Conservation (phyloP, 92 coral and sea anemone genomes). For the Parazoanthus atlanticus region DNA sequence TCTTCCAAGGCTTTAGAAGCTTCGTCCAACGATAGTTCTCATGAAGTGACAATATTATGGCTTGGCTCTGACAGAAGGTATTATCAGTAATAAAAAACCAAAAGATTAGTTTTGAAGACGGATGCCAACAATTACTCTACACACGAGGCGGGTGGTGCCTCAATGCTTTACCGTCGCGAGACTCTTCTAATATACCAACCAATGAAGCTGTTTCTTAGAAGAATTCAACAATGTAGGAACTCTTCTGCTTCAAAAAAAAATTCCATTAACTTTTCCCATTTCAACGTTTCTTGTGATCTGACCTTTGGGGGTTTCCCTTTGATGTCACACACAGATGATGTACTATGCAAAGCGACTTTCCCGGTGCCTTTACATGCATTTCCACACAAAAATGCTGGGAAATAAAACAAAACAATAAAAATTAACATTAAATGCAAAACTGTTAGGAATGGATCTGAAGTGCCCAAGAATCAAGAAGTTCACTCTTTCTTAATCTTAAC, state of each 20-base stretch:
- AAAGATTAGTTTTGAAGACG: neutral
- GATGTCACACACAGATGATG: conserved; percentile 21
- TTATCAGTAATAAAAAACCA: neutral
- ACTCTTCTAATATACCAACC: neutral
- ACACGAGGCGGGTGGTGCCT: neutral
- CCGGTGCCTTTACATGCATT: conserved; percentile 51
- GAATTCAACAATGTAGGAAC: neutral
- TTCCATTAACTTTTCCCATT: too few species aligned
- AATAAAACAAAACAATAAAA: neutral
- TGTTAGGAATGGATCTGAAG: too few species aligned
- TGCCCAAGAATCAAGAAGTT: too few species aligned
- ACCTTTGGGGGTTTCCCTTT: conserved; percentile 41
- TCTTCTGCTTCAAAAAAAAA: neutral
- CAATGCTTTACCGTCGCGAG: neutral
- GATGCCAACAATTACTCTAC: too few species aligned
- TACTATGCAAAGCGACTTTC: neutral
- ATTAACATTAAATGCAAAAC: neutral
- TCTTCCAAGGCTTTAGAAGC: neutral
- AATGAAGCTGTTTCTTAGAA: neutral
- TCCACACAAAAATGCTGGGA: conserved; percentile 87
- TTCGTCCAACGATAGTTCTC: neutral
- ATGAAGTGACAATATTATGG: neutral
- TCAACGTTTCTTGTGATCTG: conserved; percentile 41
- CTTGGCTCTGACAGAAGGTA: neutral
- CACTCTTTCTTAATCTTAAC: too few species aligned